Percentiles rank a stretch among this genome's conserved stretches.
phyloP scores from a whole-genome alignment of 2,113 vertebrate species.

The Nannobrachium achirus region DNA sequence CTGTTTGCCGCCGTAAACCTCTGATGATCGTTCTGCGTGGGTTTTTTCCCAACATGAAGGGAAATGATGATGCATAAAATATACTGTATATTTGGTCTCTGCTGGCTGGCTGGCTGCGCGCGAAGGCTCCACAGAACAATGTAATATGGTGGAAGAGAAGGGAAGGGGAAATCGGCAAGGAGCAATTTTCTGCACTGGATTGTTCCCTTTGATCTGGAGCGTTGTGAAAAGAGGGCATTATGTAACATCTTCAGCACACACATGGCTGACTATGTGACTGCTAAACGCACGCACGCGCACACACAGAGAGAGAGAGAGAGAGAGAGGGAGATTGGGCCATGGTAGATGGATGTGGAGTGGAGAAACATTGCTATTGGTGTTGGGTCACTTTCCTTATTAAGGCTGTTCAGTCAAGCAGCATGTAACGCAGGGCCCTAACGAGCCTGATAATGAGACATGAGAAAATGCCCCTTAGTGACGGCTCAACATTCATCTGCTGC shows the following conservation, averaged over 20 bases:
- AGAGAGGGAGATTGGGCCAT: constrained; percentile 48
- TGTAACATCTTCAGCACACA: constrained; percentile 81
- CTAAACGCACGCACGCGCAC: too few species aligned
- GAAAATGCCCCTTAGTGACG: constrained; percentile 60
- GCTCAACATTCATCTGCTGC: constrained; percentile 59
- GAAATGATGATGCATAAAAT: constrained; percentile 43
- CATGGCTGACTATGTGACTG: constrained; percentile 83
- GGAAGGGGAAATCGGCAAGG: constrained; percentile 55
- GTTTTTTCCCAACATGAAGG: constrained; percentile 58
- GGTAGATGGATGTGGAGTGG: constrained; percentile 48
- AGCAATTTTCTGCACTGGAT: constrained; percentile 69
- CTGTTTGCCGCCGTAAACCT: constrained; percentile 38
- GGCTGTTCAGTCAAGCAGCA: constrained; percentile 61
- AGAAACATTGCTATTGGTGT: constrained; percentile 56
- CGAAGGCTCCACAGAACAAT: constrained; percentile 62
- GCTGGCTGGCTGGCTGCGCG: constrained; percentile 24
- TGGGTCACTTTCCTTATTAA: constrained; percentile 76
- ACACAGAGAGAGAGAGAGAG: constrained; percentile 46
- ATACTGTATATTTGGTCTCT: constrained; percentile 47
- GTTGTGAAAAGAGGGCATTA: constrained; percentile 76
- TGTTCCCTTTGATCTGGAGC: constrained; percentile 77
- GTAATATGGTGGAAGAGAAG: constrained; percentile 47
- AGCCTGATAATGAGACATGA: constrained; percentile 70
- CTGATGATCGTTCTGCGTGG: constrained; percentile 57
- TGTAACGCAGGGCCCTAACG: constrained; percentile 57